These are phyloP conservation scores for Carcinoscorpius rotundicauda DNA, from an alignment of 1,140 invertebrate genomes.

Conservation along the genomic window DNA sequence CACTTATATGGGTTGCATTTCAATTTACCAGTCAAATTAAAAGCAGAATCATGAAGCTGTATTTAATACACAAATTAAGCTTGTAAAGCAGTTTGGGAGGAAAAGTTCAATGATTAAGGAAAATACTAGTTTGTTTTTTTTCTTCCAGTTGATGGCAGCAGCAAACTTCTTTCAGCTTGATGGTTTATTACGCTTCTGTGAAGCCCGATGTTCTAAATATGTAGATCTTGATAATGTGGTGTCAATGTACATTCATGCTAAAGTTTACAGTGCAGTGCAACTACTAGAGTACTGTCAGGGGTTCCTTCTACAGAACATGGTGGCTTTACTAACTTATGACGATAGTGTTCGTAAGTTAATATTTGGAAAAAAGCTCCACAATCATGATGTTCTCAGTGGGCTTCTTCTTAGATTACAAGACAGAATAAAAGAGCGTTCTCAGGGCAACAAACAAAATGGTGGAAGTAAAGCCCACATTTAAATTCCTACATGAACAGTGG, in stretches of 20 bases:
- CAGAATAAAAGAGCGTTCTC: constrained; percentile 43
- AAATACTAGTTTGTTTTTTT: neutral
- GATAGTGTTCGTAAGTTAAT: constrained; percentile 75
- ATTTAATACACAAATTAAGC: too few relatives aligned
- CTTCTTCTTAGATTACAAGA: constrained; percentile 64
- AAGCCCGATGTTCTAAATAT: constrained; percentile 65
- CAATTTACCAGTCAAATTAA: neutral
- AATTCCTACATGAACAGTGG: too few relatives aligned
- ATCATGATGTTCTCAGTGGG: constrained; percentile 74
- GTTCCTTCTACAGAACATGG: constrained; percentile 83
- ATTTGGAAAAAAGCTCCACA: constrained; percentile 77
- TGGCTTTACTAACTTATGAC: constrained; percentile 77
- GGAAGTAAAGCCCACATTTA: too few relatives aligned
- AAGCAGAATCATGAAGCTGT: neutral
- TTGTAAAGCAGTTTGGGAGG: too few relatives aligned
- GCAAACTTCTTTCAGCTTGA: constrained; percentile 85
- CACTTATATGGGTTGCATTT: neutral
- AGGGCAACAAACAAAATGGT: constrained; percentile 1
- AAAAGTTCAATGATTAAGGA: too few relatives aligned
- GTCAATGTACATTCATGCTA: constrained; percentile 84
- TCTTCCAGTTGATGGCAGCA: constrained; percentile 59
- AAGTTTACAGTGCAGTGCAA: constrained; percentile 76
- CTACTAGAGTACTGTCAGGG: constrained; percentile 80
- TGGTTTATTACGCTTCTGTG: constrained; percentile 68
- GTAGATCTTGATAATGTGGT: constrained; percentile 79